Base-by-base conservation (phyloP, 2,888 invertebrate genomes). In the Cryptocephalus primarius region DNA sequence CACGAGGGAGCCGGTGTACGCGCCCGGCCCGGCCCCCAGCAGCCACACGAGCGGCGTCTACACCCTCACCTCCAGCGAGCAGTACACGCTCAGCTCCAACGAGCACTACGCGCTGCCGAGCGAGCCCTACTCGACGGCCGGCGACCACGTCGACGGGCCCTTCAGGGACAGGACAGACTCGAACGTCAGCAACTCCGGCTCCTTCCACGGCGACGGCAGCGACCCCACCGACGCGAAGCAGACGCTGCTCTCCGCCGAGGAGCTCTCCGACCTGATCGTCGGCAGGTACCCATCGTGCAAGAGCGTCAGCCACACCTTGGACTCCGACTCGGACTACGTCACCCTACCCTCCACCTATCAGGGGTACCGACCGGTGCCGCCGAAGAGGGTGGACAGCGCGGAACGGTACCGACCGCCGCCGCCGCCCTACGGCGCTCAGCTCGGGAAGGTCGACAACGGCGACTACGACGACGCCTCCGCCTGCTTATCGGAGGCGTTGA, bases 321-420 rank as follows among this genome's bases (percentile, higher is more conserved):
- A 91, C 65, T 90, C 91, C 0, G 88, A 90, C 60, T 89, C 88
- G 32, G 91, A 92, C 67, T 92, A 92, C 64, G 91, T 91, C 1
- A 86, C 89, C 49, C 72, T 89, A 61, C 81, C 82, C 1, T 67
- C 70, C 8, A 64, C 65, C 8, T 71, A 70, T 53, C 67, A 69
- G 54, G 66, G 67, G 8, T 74, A 72, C 45, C 67, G 82, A 2
- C 85, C 85, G 11, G 79, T 82, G 3, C 81, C 83, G 40, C 85
- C 84, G 1, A 79, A 82, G 45, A 73, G 85, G 55, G 78, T 79
- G 2, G 85, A 84, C 60, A 83, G 83, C 47, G 67, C 59, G 1
- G 67, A 63, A 51, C 58, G 65, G 52, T 68, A 65, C 61, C 70
- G 75, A 49, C 74, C 65, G 43, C 75, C 69, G 41, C 74, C 66